Conservation (phyloP, 2,113 vertebrate genomes). For the Alouatta palliata region DNA sequence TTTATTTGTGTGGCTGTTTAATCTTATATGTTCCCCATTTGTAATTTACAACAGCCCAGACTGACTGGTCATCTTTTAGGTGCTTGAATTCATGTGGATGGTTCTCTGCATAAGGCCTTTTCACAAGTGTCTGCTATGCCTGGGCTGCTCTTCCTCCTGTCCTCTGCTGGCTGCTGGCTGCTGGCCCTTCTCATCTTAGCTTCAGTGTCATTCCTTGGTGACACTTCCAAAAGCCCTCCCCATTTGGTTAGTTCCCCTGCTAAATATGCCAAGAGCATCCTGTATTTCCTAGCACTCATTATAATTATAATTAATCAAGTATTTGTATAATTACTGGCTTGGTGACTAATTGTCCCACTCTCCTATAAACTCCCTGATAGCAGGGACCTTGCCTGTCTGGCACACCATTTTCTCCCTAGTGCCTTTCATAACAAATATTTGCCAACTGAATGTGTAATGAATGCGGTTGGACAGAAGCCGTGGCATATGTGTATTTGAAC, state of each 20-base stretch:
- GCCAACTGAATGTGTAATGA: slow-evolving; percentile 64
- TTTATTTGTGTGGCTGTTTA: background rate
- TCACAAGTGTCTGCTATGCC: background rate
- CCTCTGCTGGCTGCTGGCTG: background rate
- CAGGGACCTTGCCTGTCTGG: slow-evolving; percentile 58
- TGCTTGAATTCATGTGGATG: slow-evolving; percentile 6
- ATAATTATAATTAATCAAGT: slow-evolving; percentile 65
- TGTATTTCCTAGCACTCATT: slow-evolving; percentile 59
- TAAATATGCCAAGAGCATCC: slow-evolving; percentile 67
- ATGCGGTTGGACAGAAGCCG: slow-evolving; percentile 57
- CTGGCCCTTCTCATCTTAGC: background rate
- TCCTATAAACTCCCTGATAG: slow-evolving; percentile 59
- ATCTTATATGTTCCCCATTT: background rate
- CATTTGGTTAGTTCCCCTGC: slow-evolving; percentile 58
- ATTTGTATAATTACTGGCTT: slow-evolving; percentile 70
- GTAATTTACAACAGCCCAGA: background rate
- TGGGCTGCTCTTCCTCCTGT: background rate
- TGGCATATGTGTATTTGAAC: slow-evolving; percentile 71
- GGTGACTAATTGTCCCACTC: slow-evolving; percentile 51
- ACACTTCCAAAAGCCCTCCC: slow-evolving; percentile 41
- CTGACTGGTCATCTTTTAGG: background rate
- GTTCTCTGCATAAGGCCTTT: background rate
- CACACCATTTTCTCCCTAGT: slow-evolving; percentile 37
- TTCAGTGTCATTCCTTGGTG: background rate
- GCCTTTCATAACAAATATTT: slow-evolving; percentile 66